phyloP scores from a whole-genome alignment of 2,888 invertebrate species.

The Catocala fraxini region DNA sequence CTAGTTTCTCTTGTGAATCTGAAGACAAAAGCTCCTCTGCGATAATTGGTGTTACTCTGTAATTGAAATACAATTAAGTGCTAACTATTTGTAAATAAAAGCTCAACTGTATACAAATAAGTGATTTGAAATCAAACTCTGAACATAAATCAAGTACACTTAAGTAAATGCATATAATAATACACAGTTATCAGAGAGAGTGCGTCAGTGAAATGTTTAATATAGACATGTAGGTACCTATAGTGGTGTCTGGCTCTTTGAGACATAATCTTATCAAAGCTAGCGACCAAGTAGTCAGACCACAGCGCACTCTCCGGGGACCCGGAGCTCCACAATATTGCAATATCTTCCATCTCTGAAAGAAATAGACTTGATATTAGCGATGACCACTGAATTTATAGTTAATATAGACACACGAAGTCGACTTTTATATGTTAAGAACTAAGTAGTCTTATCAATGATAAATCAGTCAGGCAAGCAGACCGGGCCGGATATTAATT shows the following conservation, averaged over 20 bases:
- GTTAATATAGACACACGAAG: not conserved
- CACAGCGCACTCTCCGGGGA: conserved; percentile 93
- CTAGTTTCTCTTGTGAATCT: conserved; percentile 82
- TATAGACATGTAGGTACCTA: conserved; percentile 85
- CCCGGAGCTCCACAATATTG: conserved; percentile 92
- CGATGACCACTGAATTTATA: not conserved
- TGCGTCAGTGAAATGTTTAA: not conserved
- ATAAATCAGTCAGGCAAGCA: no score
- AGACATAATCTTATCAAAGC: conserved; percentile 94
- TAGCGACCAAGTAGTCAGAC: conserved; percentile 93
- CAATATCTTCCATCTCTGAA: conserved; percentile 93
- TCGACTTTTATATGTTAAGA: no score
- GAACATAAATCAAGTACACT: conserved; percentile 2
- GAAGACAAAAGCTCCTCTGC: conserved; percentile 90
- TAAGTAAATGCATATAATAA: not conserved
- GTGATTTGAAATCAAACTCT: no score
- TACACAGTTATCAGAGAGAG: not conserved
- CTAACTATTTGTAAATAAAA: no score
- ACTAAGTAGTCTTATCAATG: no score
- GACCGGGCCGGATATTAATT: not conserved
- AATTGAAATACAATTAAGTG: conserved; percentile 40
- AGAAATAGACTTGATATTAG: conserved; percentile 49
- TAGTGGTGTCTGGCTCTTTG: conserved; percentile 93
- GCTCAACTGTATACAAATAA: no score
- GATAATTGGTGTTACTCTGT: conserved; percentile 91